phyloP scores from a whole-genome alignment of 1,140 invertebrate species.

The Hylyphantes graminicola region DNA sequence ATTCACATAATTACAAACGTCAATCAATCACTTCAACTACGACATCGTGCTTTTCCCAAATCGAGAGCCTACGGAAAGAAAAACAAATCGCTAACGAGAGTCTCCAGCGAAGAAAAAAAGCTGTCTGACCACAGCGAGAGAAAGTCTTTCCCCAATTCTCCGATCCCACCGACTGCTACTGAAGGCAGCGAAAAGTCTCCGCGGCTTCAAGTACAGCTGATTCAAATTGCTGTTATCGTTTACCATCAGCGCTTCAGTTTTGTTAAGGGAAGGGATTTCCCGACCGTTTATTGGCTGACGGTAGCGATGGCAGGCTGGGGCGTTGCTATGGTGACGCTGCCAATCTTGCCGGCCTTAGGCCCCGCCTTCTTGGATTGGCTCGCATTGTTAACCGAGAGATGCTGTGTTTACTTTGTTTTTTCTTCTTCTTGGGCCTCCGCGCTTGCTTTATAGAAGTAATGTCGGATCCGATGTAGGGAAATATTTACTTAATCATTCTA shows the following conservation, averaged over 20 bases:
- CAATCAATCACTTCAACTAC: no score
- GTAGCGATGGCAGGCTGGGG: slow-evolving; percentile 48
- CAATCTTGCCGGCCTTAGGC: slow-evolving; percentile 44
- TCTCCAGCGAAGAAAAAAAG: not conserved
- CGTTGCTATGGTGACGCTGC: slow-evolving; percentile 56
- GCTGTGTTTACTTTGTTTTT: slow-evolving; percentile 28
- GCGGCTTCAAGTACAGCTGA: slow-evolving; percentile 42
- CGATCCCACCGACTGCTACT: slow-evolving; percentile 1
- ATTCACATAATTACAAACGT: no score
- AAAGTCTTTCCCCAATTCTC: no score
- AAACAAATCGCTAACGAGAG: no score
- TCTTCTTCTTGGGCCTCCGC: not conserved
- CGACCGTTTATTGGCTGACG: slow-evolving; percentile 55
- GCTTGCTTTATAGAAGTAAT: slow-evolving; percentile 16
- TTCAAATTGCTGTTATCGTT: slow-evolving; percentile 60
- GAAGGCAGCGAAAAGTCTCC: slow-evolving; percentile 7
- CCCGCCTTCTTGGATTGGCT: slow-evolving; percentile 19
- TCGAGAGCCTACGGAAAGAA: no score
- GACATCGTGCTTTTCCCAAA: no score
- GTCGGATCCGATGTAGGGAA: slow-evolving; percentile 30
- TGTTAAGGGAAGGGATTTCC: slow-evolving; percentile 54
- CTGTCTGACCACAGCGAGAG: not conserved
- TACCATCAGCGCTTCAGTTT: slow-evolving; percentile 55
- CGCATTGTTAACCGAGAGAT: slow-evolving; percentile 10
- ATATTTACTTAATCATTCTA: slow-evolving; percentile 49